These are phyloP conservation scores for Oreochromis spilurus DNA, from an alignment of 2,113 vertebrate genomes.

Conservation along the genomic window DNA sequence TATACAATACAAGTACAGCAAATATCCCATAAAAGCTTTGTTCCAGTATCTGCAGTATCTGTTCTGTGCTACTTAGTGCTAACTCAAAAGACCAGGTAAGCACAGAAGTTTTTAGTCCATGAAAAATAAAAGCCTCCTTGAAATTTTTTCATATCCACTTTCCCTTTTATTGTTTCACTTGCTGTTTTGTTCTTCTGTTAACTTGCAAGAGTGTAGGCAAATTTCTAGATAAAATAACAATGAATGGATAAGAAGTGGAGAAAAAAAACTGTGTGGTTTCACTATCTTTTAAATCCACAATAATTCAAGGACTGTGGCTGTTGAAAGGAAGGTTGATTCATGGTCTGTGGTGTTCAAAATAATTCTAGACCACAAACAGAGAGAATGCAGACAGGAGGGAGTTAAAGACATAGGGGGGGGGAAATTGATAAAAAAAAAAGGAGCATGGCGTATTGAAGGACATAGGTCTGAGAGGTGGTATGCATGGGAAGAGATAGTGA, in stretches of 20 bases:
- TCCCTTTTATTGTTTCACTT: background rate
- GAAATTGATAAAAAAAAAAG: background rate
- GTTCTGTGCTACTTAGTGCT: background rate
- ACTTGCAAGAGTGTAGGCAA: background rate
- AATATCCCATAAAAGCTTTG: background rate
- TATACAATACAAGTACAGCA: background rate
- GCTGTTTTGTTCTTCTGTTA: background rate
- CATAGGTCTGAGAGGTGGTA: slow-evolving; percentile 29
- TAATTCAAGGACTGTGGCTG: background rate
- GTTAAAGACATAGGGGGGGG: background rate
- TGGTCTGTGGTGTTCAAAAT: background rate
- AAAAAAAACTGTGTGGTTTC: background rate
- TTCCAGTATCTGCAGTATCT: background rate
- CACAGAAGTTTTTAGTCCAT: background rate
- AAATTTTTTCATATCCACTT: background rate
- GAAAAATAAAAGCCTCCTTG: background rate
- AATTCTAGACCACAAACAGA: background rate
- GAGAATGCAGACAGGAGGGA: background rate
- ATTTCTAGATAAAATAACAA: background rate
- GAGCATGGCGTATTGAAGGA: slow-evolving; percentile 17
- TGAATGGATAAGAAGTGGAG: background rate
- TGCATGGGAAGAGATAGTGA: slow-evolving; percentile 27
- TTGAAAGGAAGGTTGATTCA: background rate
- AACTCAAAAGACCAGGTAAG: background rate
- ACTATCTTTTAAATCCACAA: background rate